These are phyloP conservation scores for Drosophila sucinea DNA, from an alignment of 1,140 invertebrate genomes.

Conservation along the genomic window DNA sequence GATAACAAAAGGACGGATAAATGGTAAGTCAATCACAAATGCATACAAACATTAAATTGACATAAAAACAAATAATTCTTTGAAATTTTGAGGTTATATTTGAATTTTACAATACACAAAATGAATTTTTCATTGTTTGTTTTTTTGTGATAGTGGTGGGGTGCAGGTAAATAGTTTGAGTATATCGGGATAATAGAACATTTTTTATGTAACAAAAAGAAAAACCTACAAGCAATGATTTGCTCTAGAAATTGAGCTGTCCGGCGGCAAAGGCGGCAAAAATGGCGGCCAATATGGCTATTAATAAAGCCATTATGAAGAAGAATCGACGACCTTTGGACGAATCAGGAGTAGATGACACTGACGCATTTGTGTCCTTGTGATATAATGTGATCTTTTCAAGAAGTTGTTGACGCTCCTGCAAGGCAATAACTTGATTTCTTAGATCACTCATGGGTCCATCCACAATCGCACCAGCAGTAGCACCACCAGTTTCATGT, in stretches of 20 bases:
- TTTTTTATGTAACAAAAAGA: not conserved
- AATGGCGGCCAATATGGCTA: conserved; percentile 21
- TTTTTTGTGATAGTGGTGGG: not conserved
- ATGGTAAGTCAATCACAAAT: no score
- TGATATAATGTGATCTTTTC: conserved; percentile 22
- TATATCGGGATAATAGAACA: not conserved
- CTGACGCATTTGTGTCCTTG: not conserved
- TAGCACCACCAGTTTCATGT: no score
- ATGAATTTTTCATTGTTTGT: not conserved
- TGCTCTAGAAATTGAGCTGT: not conserved
- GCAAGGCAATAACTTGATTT: conserved; percentile 31
- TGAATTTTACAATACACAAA: conserved; percentile 7
- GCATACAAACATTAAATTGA: no score
- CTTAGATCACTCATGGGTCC: not conserved
- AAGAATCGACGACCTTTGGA: not conserved
- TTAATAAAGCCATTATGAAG: conserved; percentile 1
- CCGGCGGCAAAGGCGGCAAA: conserved; percentile 19
- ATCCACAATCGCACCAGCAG: no score
- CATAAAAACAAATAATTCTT: not conserved
- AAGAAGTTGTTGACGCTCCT: conserved; percentile 28
- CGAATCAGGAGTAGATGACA: no score
- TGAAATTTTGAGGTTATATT: conserved; percentile 6
- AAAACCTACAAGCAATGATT: not conserved
- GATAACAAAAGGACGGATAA: no score
- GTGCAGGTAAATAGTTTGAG: not conserved